Evolutionary conservation across 2,113 vertebrate genomes (phyloP), one percentile per base, ranked within the genome.

Genomic region (Pachyramphus minor): DNA sequence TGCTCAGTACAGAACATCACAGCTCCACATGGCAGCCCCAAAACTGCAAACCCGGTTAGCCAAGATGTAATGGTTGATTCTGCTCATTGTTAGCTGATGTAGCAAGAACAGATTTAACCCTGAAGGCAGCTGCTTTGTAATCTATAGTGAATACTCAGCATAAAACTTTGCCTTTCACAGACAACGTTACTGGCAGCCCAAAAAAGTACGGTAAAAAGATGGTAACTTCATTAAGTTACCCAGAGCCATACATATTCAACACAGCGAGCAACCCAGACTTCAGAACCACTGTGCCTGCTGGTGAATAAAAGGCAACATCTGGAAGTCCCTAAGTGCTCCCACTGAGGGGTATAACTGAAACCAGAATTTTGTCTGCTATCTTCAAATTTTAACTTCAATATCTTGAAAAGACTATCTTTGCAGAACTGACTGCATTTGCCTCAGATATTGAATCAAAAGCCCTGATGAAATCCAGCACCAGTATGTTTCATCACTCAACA

Each of bases 251-350:
- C 14, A 33, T 37, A 68, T 60, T 60, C 71, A 93, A 50, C 63
- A 50, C 77, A 95, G 86, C 52, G 63, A 94, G 84, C 60, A 63
- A 80, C 27, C 35, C 60, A 41, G 53, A 44, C 69, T 87, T 82
- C 71, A 94, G 93, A 91, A 87, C 58, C 84, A 53, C 33, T 25
- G 35, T 72, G 84, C 77, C 89, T 92, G 53, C 74, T 82, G 71
- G n/a, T 49, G 77, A 76, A 63, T 35, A 60, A 95, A 84, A 67
- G 1, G 1, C 21, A 58, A 81, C 92, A 97, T 92, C 94, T 96
- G 91, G 74, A 94, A 95, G 62, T 58, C 78, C 62, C 91, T 60
- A 60, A 82, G 62, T 18, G n/a, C 88, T 94, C 89, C 89, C 81
- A 49, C 74, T 16, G 74, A 64, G 84, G 1, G 3, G 15, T 4